These are phyloP conservation scores for Bambusicola thoracicus DNA, from an alignment of 2,113 vertebrate species.

Conservation along the genomic window DNA sequence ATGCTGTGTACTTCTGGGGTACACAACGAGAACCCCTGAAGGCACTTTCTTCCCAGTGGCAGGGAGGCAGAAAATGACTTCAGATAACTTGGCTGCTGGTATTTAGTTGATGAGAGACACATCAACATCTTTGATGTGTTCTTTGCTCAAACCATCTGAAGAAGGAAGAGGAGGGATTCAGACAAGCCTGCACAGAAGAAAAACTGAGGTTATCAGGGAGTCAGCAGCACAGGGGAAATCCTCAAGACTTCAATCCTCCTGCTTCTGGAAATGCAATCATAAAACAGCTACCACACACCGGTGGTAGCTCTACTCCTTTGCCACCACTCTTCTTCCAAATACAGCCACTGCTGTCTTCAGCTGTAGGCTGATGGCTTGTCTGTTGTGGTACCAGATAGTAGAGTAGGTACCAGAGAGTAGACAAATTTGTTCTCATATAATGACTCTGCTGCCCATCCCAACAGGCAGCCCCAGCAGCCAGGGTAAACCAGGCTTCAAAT, in stretches of 20 bases:
- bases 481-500: background rate
- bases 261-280: background rate
- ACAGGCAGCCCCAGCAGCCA: background rate
- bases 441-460: background rate
- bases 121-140: constrained; percentile 47
- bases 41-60: constrained; percentile 35
- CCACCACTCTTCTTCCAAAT: background rate
- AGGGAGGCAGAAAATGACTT: background rate
- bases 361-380: background rate
- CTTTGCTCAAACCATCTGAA: constrained; percentile 3
- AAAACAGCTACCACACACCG: background rate
- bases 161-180: constrained; percentile 22
- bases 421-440: background rate
- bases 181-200: background rate
- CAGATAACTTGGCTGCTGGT: constrained; percentile 23
- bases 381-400: rapidly evolving
- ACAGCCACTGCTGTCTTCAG: background rate
- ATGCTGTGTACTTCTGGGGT: constrained; percentile 4
- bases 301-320: background rate
- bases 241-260: background rate
- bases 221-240: background rate
- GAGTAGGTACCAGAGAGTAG: too few relatives aligned
- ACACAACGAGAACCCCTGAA: constrained; percentile 29
- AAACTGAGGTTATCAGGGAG: background rate
- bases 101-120: background rate